A percentile compares a stretch with the other conserved stretches of the same genome.
Conservation (phyloP, 1,140 invertebrate genomes). For the Anastatus disparis region DNA sequence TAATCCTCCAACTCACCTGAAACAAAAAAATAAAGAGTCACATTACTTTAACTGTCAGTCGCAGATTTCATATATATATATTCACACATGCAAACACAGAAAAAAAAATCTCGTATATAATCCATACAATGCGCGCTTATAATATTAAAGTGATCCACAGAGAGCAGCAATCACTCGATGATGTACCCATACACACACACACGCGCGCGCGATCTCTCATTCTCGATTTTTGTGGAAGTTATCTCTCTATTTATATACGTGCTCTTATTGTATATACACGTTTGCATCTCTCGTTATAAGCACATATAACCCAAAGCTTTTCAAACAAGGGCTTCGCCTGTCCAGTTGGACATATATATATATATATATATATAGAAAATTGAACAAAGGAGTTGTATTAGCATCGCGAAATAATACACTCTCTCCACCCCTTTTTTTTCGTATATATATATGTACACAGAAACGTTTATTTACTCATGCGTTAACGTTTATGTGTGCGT, state of each 20-base stretch:
- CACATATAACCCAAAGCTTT: not conserved
- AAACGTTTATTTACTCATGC: not conserved
- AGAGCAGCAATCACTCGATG: not conserved
- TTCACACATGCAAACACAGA: not conserved
- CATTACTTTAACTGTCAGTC: conserved; percentile 18
- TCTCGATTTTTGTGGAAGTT: no score
- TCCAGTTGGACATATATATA: no score
- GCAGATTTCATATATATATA: not conserved
- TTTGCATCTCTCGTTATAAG: not conserved
- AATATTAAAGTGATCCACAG: no score
- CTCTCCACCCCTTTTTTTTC: not conserved
- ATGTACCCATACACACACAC: not conserved
- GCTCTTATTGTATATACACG: not conserved
- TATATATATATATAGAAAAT: no score
- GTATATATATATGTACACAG: not conserved
- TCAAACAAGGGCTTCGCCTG: conserved; percentile 14
- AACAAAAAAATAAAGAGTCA: conserved; percentile 28
- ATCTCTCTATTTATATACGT: no score
- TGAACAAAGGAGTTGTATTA: conserved; percentile 28
- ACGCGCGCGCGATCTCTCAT: not conserved
- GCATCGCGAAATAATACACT: conserved; percentile 29
- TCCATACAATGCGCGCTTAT: not conserved
- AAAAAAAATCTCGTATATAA: not conserved
- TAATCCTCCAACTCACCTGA: conserved; percentile 24
- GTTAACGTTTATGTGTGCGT: not conserved